These are phyloP conservation scores for Caenorhabditis sinica DNA, from an alignment of 2,888 invertebrate genomes.

Conservation along the genomic window DNA sequence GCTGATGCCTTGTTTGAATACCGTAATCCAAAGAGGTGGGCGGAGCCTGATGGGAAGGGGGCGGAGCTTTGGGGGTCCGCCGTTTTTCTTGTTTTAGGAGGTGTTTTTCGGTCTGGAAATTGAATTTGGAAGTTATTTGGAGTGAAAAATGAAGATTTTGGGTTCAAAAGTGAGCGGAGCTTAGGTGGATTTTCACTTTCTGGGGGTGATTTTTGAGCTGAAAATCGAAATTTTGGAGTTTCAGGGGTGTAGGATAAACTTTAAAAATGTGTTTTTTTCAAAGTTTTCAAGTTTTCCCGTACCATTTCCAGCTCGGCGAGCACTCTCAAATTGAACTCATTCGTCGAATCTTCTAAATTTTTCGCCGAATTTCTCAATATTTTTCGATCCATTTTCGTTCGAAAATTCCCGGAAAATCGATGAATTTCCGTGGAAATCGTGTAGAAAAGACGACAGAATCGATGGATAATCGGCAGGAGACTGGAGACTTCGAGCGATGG, in stretches of 20 bases:
- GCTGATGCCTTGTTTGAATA: neutral
- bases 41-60: too few relatives aligned
- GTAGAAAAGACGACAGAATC: slow-evolving; percentile 42
- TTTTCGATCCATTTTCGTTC: slow-evolving; percentile 19
- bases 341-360: slow-evolving; percentile 1
- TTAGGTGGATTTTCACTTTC: neutral
- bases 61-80: neutral
- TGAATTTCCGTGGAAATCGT: slow-evolving; percentile 36
- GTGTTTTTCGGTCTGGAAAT: too few relatives aligned
- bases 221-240: neutral
- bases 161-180: too few relatives aligned
- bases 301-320: slow-evolving; percentile 31
- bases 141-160: too few relatives aligned
- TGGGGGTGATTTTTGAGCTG: slow-evolving; percentile 6
- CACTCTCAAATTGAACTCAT: slow-evolving; percentile 52
- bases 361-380: neutral
- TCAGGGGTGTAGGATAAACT: too few relatives aligned
- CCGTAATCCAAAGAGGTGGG: too few relatives aligned
- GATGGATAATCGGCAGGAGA: neutral
- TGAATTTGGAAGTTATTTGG: too few relatives aligned
- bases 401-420: slow-evolving; percentile 16
- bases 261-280: too few relatives aligned
- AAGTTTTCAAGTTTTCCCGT: neutral
- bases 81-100: too few relatives aligned
- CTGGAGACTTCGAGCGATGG: slow-evolving; percentile 19